A percentile compares a stretch with the other conserved stretches of the same genome.
phyloP scores from a whole-genome alignment of 2,888 invertebrate species.

The Orthonychiurus folsomi region DNA sequence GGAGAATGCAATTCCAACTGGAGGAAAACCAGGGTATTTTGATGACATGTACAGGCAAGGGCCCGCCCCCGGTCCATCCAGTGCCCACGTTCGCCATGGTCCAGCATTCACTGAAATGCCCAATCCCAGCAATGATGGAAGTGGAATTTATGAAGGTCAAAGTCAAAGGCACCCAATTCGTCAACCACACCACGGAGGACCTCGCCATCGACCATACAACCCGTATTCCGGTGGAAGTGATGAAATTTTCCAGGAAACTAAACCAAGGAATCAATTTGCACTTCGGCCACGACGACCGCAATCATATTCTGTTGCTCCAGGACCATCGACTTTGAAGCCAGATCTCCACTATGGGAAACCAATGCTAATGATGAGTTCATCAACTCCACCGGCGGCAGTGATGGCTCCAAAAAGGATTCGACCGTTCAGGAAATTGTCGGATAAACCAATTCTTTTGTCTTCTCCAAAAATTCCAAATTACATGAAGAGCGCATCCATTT shows the following conservation, averaged over 20 bases:
- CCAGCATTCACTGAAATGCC: neutral
- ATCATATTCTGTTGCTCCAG: conserved; percentile 7
- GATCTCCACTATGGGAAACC: conserved; percentile 29
- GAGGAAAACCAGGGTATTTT: conserved; percentile 1
- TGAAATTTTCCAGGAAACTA: conserved; percentile 11
- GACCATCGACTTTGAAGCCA: conserved; percentile 7
- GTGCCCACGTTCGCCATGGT: neutral
- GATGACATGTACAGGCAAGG: conserved; percentile 9
- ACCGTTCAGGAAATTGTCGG: neutral
- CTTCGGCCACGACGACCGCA: conserved; percentile 15
- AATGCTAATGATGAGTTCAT: conserved; percentile 34
- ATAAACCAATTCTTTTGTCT: conserved; percentile 10
- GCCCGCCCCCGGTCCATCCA: neutral
- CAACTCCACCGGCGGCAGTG: conserved; percentile 7
- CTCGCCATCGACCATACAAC: neutral
- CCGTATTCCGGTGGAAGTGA: conserved; percentile 7
- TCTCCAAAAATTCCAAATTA: conserved; percentile 29
- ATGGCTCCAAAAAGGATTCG: neutral
- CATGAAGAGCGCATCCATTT: conserved; percentile 17
- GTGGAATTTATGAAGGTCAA: conserved; percentile 3
- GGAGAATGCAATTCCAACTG: neutral
- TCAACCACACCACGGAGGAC: conserved; percentile 6
- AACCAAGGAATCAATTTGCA: neutral
- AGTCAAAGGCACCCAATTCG: conserved; percentile 17
- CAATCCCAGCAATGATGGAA: neutral